phyloP scores from a whole-genome alignment of 2,888 invertebrate genomes.

The Diaprepes abbreviatus region DNA sequence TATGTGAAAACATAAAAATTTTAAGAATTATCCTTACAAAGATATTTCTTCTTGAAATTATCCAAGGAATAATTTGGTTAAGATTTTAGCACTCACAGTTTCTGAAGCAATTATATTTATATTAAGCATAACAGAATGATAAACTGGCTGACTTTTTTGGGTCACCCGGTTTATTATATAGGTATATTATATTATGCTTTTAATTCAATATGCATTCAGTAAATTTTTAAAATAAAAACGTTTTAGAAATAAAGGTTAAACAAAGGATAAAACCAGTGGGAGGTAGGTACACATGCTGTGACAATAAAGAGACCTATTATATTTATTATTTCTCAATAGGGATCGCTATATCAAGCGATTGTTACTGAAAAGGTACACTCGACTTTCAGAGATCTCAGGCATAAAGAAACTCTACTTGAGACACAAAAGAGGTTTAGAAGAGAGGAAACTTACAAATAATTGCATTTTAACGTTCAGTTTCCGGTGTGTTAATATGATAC shows the following conservation, averaged over 20 bases:
- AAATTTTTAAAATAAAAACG: slow-evolving; percentile 54
- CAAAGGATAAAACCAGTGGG: slow-evolving; percentile 64
- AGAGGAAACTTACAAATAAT: slow-evolving; percentile 65
- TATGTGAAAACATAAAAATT: too few relatives aligned
- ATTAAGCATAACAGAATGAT: neutral
- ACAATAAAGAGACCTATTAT: slow-evolving; percentile 63
- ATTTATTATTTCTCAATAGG: slow-evolving; percentile 63
- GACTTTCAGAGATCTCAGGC: slow-evolving; percentile 63
- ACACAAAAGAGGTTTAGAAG: slow-evolving; percentile 48
- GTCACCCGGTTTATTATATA: neutral
- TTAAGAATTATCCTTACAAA: too few relatives aligned
- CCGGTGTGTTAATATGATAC: slow-evolving; percentile 64
- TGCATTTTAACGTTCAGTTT: slow-evolving; percentile 64
- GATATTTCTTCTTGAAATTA: too few relatives aligned
- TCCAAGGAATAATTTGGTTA: too few relatives aligned
- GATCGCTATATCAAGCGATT: slow-evolving; percentile 65
- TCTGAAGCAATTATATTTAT: too few relatives aligned
- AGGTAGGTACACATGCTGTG: slow-evolving; percentile 65
- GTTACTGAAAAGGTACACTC: slow-evolving; percentile 66
- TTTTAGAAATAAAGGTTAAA: slow-evolving; percentile 62
- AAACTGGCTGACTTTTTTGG: neutral
- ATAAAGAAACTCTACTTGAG: slow-evolving; percentile 59
- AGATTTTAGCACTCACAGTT: too few relatives aligned
- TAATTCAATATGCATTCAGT: slow-evolving; percentile 48
- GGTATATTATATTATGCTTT: slow-evolving; percentile 36